Percentiles rank a stretch among this genome's conserved stretches.
phyloP scores from a whole-genome alignment of 2,797 vertebrate genomes.

The Petrocephalus sullivani region DNA sequence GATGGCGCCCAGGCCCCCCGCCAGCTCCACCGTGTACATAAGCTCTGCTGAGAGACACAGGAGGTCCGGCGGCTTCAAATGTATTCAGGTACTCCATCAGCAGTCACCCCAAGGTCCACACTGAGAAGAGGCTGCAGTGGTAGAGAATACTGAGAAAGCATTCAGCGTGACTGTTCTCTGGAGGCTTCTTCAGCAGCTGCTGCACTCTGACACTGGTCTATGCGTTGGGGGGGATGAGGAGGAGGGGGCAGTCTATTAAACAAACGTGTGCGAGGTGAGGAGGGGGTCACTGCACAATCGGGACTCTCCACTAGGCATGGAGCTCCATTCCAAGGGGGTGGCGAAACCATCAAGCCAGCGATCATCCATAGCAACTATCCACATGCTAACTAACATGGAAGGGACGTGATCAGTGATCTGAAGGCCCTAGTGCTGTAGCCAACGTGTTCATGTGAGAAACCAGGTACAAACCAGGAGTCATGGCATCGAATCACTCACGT shows the following conservation, averaged over 20 bases:
- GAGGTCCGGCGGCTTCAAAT: slow-evolving; percentile 26
- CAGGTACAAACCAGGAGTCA: background rate
- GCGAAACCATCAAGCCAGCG: background rate
- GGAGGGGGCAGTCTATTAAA: background rate
- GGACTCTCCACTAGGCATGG: background rate
- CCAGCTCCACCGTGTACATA: slow-evolving; percentile 97
- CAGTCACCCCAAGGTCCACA: slow-evolving; percentile 4
- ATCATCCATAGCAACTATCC: background rate
- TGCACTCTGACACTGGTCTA: background rate
- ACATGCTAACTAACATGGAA: background rate
- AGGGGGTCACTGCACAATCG: background rate
- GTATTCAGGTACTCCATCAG: background rate
- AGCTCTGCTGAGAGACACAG: slow-evolving; percentile 74
- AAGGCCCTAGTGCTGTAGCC: background rate
- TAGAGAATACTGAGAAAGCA: background rate
- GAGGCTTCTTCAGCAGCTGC: background rate
- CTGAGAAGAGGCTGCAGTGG: background rate
- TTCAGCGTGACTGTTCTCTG: background rate
- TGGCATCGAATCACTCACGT: background rate
- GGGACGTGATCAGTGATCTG: background rate
- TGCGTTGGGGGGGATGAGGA: background rate
- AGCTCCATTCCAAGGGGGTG: background rate
- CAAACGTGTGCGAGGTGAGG: background rate
- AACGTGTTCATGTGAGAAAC: background rate
- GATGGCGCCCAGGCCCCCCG: slow-evolving; percentile 93